Evolutionary conservation across 2,113 vertebrate species (phyloP), one percentile per base, ranked within the genome.

Genomic region (Fukomys damarensis): DNA sequence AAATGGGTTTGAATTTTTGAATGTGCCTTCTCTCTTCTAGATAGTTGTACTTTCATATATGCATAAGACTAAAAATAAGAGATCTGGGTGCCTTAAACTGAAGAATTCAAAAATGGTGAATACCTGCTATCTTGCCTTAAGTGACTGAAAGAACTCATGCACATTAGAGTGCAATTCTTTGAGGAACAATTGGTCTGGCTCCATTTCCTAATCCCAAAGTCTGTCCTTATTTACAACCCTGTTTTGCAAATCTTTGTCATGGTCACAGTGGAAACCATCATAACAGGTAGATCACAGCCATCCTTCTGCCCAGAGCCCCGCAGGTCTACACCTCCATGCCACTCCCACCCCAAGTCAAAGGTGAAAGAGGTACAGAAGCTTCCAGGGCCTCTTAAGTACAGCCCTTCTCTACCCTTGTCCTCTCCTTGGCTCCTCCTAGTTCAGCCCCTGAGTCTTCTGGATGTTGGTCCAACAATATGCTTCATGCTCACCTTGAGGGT

Each of bases 231-330:
- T 82, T 93, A 82, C 30, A 95, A 61, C 28, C 5, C 52, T 83
- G 52, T 91, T 94, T 91, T 76, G n/a, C 58, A 96, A 92, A 93
- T 46, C 41, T 28, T 9, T 77, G 7, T n/a, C 80, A 38, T 38
- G 24, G 28, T 84, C 49, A 58, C 56, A 46, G 28, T 28, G 16
- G 54, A 86, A 68, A 76, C 9, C 24, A 49, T 17, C 5, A 24
- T 49, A 66, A 80, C 93, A 52, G 24, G 4, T 41, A 70, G n/a
- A 72, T 14, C 14, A 30, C 49, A 46, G 87, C 24, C 65, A 35
- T 86, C 28, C 35, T 7, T 86, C 35, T 52, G 4, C 14, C 72
- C 66, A 19, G 46, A 66, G 2, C 26, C 66, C 35, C 59, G 74
- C 17, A 38, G 12, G 65, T 82, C 54, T 32, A 46, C 30, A 79